These are phyloP conservation scores for Caenorhabditis sp. DNA, from an alignment of 2,888 invertebrate genomes.

Conservation along the genomic window DNA sequence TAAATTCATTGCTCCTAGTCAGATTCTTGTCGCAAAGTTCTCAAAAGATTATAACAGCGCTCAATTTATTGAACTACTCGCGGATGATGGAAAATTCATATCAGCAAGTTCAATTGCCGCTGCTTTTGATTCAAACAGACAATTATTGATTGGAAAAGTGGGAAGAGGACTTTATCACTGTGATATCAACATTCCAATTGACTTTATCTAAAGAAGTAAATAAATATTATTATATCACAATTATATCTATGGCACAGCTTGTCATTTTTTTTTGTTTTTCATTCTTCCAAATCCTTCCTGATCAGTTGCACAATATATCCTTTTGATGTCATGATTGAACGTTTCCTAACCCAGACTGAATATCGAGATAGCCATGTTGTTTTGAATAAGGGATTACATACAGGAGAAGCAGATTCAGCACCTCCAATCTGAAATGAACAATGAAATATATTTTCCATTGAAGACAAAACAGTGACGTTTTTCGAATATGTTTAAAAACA, in stretches of 20 bases:
- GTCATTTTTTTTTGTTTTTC: background rate
- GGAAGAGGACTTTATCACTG: slow-evolving; percentile 36
- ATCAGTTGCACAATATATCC: slow-evolving; percentile 65
- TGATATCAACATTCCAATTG: slow-evolving; percentile 12
- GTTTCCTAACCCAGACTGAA: slow-evolving; percentile 69
- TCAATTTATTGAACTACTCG: slow-evolving; percentile 33
- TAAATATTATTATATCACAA: background rate
- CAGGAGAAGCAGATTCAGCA: slow-evolving; percentile 17
- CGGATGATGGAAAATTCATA: slow-evolving; percentile 42
- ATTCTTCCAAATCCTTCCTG: slow-evolving; percentile 13
- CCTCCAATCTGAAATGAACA: slow-evolving; percentile 35
- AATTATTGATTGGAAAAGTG: slow-evolving; percentile 44
- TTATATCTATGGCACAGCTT: background rate
- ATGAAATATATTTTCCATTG: too few relatives aligned
- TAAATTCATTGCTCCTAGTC: slow-evolving; percentile 26
- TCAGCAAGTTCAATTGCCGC: slow-evolving; percentile 37
- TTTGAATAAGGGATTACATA: slow-evolving; percentile 53
- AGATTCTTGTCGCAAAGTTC: slow-evolving; percentile 44
- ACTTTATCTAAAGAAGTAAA: background rate
- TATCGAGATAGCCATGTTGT: slow-evolving; percentile 69
- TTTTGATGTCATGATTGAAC: slow-evolving; percentile 70
- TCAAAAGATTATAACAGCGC: slow-evolving; percentile 24
- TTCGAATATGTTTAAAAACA: too few relatives aligned
- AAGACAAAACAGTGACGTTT: too few relatives aligned
- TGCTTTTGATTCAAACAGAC: slow-evolving; percentile 19